Percentiles rank a stretch among this genome's conserved stretches.
phyloP scores from a whole-genome alignment of 1,140 invertebrate species.

The Orussus abietinus region DNA sequence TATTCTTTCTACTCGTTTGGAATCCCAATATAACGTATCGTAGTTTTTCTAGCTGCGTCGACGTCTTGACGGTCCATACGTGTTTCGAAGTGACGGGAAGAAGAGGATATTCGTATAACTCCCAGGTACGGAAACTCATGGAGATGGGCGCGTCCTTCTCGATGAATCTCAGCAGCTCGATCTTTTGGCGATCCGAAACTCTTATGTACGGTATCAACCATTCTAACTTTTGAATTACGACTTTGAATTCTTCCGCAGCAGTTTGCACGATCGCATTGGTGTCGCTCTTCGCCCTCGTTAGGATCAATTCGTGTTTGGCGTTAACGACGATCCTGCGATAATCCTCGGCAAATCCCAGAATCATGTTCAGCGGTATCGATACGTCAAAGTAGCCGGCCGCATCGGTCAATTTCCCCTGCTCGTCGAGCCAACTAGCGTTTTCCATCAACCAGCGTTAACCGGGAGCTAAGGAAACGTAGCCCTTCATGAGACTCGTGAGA shows the following conservation, averaged over 20 bases:
- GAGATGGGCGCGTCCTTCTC: constrained; percentile 23
- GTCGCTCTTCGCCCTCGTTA: constrained; percentile 37
- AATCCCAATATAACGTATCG: constrained; percentile 24
- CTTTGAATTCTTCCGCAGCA: constrained; percentile 13
- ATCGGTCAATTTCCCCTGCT: constrained; percentile 15
- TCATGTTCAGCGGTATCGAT: constrained; percentile 38
- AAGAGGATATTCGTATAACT: constrained; percentile 36
- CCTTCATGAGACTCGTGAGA: constrained; percentile 43
- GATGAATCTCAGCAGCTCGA: constrained; percentile 21
- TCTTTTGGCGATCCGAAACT: constrained; percentile 23
- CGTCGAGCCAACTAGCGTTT: constrained; percentile 31
- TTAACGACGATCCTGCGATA: constrained; percentile 49
- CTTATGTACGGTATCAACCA: constrained; percentile 24
- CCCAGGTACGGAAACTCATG: constrained; percentile 36
- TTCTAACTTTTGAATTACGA: constrained; percentile 19
- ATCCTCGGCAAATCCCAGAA: constrained; percentile 50
- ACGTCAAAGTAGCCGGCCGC: constrained; percentile 34
- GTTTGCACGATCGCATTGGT: constrained; percentile 12
- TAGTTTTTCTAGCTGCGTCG: constrained; percentile 20
- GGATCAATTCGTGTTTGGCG: constrained; percentile 47
- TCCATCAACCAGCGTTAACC: constrained; percentile 21
- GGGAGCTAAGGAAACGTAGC: constrained; percentile 25
- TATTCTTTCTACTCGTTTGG: constrained; percentile 23
- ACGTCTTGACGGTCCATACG: constrained; percentile 23
- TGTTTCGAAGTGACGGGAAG: constrained; percentile 27